These are phyloP conservation scores for Pampusana beccarii DNA, from an alignment of 2,113 vertebrate species.

Conservation along the genomic window DNA sequence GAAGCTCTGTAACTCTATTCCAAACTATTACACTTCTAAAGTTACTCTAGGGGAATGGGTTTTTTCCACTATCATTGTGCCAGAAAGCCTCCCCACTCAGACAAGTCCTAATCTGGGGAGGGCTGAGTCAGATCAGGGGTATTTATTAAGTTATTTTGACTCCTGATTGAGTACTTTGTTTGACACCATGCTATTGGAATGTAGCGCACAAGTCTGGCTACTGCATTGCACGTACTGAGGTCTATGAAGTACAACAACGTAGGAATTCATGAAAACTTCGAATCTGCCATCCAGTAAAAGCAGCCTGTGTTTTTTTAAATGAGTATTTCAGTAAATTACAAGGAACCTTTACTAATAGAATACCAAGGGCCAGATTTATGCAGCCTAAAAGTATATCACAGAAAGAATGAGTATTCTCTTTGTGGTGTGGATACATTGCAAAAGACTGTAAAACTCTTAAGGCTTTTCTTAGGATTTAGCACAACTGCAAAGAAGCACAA, in stretches of 20 bases:
- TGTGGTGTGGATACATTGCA: not conserved
- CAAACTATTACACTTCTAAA: not conserved
- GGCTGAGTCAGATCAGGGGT: not conserved
- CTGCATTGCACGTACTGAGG: not conserved
- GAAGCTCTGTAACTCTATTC: not conserved
- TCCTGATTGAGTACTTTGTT: constrained; percentile 7
- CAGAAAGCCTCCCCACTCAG: not conserved
- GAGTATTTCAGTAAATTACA: not conserved
- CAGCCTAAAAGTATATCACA: constrained; percentile 4
- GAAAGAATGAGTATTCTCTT: constrained; percentile 5
- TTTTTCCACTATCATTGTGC: not conserved
- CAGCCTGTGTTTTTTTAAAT: not conserved
- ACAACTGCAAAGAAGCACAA: not conserved
- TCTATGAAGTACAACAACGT: not conserved
- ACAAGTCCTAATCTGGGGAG: not conserved
- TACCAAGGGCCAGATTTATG: not conserved
- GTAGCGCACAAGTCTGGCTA: accelerated
- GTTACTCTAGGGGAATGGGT: not conserved
- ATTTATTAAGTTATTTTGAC: not conserved
- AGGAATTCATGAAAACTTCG: not conserved
- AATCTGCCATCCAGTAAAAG: not conserved
- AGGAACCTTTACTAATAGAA: not conserved
- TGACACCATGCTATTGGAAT: not conserved
- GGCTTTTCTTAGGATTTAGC: not conserved
- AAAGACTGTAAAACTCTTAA: not conserved